phyloP scores from a whole-genome alignment of 2,888 invertebrate species.

The Laothoe populi region DNA sequence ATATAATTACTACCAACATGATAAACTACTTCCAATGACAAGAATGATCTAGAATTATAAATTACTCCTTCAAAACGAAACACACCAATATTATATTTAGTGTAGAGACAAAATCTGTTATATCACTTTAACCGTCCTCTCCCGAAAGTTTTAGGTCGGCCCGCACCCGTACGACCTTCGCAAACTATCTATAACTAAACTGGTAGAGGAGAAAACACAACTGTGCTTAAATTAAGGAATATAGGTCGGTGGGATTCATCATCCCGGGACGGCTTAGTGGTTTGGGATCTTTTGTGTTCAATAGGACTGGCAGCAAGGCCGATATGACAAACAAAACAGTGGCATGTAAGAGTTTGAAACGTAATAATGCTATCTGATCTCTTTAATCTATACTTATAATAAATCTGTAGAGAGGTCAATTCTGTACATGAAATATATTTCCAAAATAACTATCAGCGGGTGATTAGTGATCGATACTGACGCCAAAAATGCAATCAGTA shows the following conservation, averaged over 20 bases:
- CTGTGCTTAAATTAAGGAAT: slow-evolving; percentile 31
- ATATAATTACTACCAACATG: too few relatives aligned
- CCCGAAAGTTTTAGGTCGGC: slow-evolving; percentile 64
- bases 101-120: slow-evolving; percentile 61
- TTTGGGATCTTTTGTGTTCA: slow-evolving; percentile 8
- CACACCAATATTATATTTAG: slow-evolving; percentile 49
- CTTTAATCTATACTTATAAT: too few relatives aligned
- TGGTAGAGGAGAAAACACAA: slow-evolving; percentile 52
- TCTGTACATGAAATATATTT: too few relatives aligned
- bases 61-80: slow-evolving; percentile 34
- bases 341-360: background rate
- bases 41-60: background rate
- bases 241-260: slow-evolving; percentile 34
- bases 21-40: too few relatives aligned
- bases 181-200: slow-evolving; percentile 43
- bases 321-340: background rate
- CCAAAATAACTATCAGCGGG: too few relatives aligned
- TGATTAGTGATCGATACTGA: too few relatives aligned
- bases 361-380: too few relatives aligned
- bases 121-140: slow-evolving; percentile 61
- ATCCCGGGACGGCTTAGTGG: slow-evolving; percentile 42
- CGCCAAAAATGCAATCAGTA: too few relatives aligned
- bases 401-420: too few relatives aligned
- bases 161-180: slow-evolving; percentile 51
- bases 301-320: background rate